These are phyloP conservation scores for Melanargia galathea DNA, from an alignment of 2,888 invertebrate genomes.

Conservation along the genomic window DNA sequence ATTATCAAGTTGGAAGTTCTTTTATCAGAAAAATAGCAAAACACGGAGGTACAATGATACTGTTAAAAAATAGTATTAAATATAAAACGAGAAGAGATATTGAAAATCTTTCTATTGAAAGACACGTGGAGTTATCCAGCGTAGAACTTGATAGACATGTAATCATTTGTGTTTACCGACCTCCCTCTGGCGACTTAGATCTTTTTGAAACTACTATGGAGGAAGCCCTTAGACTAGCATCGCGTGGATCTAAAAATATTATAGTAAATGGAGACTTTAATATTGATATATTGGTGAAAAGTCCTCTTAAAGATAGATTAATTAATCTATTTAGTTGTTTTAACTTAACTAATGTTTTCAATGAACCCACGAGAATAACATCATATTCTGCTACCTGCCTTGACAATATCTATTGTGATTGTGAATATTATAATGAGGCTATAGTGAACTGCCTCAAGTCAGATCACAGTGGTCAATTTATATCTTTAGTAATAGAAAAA, in stretches of 20 bases:
- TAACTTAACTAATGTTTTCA: not conserved
- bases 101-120: not conserved
- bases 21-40: not conserved
- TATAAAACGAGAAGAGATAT: not conserved
- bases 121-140: not conserved
- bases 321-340: not conserved
- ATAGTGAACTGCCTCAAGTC: too few relatives aligned
- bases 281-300: too few relatives aligned
- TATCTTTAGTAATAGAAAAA: too few relatives aligned
- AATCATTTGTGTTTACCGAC: not conserved
- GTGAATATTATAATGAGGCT: not conserved
- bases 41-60: not conserved
- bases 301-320: not conserved
- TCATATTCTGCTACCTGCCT: not conserved
- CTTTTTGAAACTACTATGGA: too few relatives aligned
- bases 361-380: not conserved
- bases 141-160: not conserved
- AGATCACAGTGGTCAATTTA: too few relatives aligned
- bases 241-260: too few relatives aligned
- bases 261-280: too few relatives aligned
- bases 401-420: not conserved
- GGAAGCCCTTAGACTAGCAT: too few relatives aligned
- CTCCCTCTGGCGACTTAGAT: not conserved
- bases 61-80: not conserved
- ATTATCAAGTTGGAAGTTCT: not conserved